Evolutionary conservation across 2,797 vertebrate species (phyloP).

Genomic region (Paguma larvata): DNA sequence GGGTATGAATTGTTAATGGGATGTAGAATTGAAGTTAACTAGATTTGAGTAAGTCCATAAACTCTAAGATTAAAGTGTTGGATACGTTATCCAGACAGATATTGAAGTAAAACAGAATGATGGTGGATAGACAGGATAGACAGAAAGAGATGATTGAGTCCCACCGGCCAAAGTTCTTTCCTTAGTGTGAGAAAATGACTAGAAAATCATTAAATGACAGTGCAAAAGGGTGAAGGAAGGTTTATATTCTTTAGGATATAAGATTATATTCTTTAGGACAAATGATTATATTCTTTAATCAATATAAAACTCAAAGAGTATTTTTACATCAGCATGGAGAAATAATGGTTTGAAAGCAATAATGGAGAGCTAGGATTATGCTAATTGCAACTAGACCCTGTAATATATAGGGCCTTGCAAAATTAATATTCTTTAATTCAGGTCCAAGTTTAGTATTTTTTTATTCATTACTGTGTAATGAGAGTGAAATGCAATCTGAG

Average conservation of each 20-base stretch:
- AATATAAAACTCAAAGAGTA: neutral
- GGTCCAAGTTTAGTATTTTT: neutral
- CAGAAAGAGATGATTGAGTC: neutral
- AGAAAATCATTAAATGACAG: neutral
- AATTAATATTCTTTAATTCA: slow-evolving; percentile 17
- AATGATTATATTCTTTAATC: neutral
- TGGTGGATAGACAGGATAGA: neutral
- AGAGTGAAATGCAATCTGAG: neutral
- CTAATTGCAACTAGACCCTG: neutral
- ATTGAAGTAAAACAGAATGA: slow-evolving; percentile 48
- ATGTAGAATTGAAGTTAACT: slow-evolving; percentile 71
- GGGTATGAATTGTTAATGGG: slow-evolving; percentile 62
- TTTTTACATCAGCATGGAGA: neutral
- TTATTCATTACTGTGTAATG: neutral
- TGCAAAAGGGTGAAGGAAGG: neutral
- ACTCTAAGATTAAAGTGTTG: slow-evolving; percentile 72
- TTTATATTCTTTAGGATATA: neutral
- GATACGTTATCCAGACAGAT: slow-evolving; percentile 23
- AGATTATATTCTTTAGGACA: neutral
- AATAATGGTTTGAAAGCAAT: neutral
- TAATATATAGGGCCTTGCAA: neutral
- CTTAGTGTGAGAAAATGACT: neutral
- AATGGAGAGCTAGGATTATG: neutral
- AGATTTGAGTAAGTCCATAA: slow-evolving; percentile 65
- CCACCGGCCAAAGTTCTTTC: neutral